These are phyloP conservation scores for Dasypogon diadema DNA, from an alignment of 2,888 invertebrate species.

Conservation along the genomic window DNA sequence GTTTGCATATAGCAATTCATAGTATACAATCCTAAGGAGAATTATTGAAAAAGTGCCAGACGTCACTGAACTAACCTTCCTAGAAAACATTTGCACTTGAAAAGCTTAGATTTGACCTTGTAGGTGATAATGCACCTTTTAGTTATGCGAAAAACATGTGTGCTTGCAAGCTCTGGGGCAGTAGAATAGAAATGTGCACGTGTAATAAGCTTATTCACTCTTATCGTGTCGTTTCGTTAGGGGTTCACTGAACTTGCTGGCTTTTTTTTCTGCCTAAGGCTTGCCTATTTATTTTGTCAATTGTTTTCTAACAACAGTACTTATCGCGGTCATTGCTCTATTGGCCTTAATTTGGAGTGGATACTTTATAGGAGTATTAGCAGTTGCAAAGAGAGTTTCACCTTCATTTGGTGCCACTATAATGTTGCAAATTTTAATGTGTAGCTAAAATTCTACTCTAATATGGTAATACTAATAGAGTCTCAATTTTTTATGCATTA, in stretches of 20 bases:
- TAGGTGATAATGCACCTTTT: background rate
- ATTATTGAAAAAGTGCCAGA: background rate
- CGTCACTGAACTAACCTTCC: background rate
- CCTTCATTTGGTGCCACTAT: too few relatives aligned
- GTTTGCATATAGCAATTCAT: too few relatives aligned
- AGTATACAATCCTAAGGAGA: background rate
- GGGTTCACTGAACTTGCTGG: background rate
- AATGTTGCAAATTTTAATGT: too few relatives aligned
- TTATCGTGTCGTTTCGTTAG: background rate
- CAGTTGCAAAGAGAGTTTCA: too few relatives aligned
- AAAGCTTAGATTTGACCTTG: background rate
- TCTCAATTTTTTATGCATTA: too few relatives aligned
- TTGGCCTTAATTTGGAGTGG: constrained; percentile 23
- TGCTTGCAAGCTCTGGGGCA: background rate
- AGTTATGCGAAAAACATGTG: background rate
- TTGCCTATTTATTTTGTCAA: background rate
- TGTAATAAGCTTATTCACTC: too few relatives aligned
- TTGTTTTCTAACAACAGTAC: background rate
- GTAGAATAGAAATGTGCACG: too few relatives aligned
- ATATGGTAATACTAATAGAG: too few relatives aligned
- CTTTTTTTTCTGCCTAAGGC: background rate
- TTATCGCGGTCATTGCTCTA: constrained; percentile 2
- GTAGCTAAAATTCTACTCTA: too few relatives aligned
- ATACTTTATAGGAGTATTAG: background rate
- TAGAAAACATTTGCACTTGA: background rate